Evolutionary conservation across 2,113 vertebrate genomes (phyloP).

Genomic region (Ochotona princeps): DNA sequence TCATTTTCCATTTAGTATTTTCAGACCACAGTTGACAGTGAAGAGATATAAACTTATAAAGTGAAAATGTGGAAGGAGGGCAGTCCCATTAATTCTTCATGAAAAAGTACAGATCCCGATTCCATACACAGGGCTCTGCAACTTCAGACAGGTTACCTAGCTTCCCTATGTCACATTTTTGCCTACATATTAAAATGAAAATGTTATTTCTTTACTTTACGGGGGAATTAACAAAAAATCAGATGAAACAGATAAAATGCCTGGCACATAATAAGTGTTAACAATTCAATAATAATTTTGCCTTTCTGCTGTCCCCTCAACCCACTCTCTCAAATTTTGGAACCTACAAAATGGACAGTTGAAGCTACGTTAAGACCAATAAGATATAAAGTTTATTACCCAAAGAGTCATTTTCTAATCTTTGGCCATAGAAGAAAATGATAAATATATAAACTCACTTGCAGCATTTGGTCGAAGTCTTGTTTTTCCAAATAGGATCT

Average conservation of each 20-base stretch:
- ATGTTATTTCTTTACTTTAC: conserved; percentile 29
- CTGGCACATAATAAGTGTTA: neutral
- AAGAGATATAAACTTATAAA: neutral
- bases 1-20: conserved; percentile 19
- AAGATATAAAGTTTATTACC: conserved; percentile 13
- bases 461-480: conserved; percentile 97
- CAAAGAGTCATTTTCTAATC: conserved; percentile 4
- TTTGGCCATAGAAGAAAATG: conserved; percentile 41
- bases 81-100: neutral
- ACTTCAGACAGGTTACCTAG: neutral
- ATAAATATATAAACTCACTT: conserved; percentile 86
- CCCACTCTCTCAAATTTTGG: neutral
- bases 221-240: neutral
- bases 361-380: conserved; percentile 36
- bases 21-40: neutral
- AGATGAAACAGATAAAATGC: neutral
- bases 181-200: conserved; percentile 11
- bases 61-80: neutral
- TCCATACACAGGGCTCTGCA: neutral
- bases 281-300: conserved; percentile 14
- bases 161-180: neutral
- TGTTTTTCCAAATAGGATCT: conserved; percentile 98
- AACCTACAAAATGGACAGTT: conserved; percentile 31
- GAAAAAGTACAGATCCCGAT: conserved; percentile 6
- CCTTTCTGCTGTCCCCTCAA: neutral